Evolutionary conservation across 2,888 invertebrate genomes (phyloP), one percentile per base, ranked within the genome.

Genomic region (Phengaris alcon): DNA sequence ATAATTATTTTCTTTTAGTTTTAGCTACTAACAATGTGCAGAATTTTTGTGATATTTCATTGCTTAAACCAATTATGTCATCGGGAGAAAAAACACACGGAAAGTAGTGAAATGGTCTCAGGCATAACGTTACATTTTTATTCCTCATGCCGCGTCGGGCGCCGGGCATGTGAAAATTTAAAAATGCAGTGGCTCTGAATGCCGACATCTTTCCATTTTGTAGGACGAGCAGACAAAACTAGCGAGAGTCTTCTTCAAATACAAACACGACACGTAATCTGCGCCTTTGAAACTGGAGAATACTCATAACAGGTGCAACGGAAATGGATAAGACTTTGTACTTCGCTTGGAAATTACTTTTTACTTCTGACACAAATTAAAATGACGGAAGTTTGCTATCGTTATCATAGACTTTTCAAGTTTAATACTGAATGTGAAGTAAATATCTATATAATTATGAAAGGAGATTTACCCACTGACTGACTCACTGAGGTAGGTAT

Each of bases 211-310:
- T 90, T 87, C 88, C 89, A 90, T 91, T 90, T 88, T 88, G 88
- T 86, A 83, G 84, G 86, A 86, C 85, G 85, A 87, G 87, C 86
- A 91, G 90, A 91, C 90, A 91, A 91, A 91, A 91, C 91, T 88
- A 84, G 86, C 84, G 88, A 88, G 89, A 90, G 90, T 86, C 88
- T 90, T 90, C 88, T 88, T 84, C 85, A 89, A 90, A 90, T 91
- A 90, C 89, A 86, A 85, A 84, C 84, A 83, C 84, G 82, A 73
- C 82, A 86, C 85, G 90, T 86, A 90, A 91, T 88, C 86, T 86
- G 84, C 85, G 85, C 87, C 89, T 92, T 92, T 91, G 90, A 90
- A 87, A 88, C 86, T 85, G 84, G 85, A 85, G 81, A 85, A 84
- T 89, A 88, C 88, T 88, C 90, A 90, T 90, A 89, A 86, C 86